These are phyloP conservation scores for Epistrophe eligans DNA, from an alignment of 2,888 invertebrate species.

Conservation along the genomic window DNA sequence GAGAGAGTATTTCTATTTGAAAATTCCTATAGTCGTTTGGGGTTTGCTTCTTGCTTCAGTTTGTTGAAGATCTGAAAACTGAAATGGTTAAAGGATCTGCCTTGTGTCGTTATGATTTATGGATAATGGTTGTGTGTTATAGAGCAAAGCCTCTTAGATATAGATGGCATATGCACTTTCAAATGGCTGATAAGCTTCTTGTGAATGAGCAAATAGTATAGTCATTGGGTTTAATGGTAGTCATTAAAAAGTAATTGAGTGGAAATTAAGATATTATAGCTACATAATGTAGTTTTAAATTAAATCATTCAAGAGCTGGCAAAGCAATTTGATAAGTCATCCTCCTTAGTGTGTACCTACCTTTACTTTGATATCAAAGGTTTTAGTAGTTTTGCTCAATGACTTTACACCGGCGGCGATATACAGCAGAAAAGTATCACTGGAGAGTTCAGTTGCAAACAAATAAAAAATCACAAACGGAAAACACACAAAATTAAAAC, in stretches of 20 bases:
- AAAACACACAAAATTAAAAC: no score
- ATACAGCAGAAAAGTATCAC: no score
- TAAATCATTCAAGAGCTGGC: background rate
- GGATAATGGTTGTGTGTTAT: background rate
- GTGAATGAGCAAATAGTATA: slow-evolving; percentile 52
- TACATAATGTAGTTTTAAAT: background rate
- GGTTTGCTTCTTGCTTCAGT: background rate
- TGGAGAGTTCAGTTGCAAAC: no score
- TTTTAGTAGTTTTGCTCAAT: no score
- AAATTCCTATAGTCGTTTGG: slow-evolving; percentile 26
- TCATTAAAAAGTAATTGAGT: slow-evolving; percentile 35
- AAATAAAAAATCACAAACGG: no score
- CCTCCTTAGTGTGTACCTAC: no score
- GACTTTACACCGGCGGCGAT: no score
- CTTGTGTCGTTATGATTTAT: slow-evolving; percentile 61
- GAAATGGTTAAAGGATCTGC: slow-evolving; percentile 57
- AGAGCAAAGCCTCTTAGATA: background rate
- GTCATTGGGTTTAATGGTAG: slow-evolving; percentile 26
- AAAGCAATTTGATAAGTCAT: no score
- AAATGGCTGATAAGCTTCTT: slow-evolving; percentile 36
- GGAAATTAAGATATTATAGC: background rate
- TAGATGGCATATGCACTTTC: background rate
- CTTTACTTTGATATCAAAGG: no score
- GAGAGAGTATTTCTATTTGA: slow-evolving; percentile 24
- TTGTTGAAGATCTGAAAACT: slow-evolving; percentile 43